Percentiles rank a stretch among this genome's conserved stretches.
Evolutionary conservation across 2,888 invertebrate genomes (phyloP).

Genomic region (Spodoptera exigua): DNA sequence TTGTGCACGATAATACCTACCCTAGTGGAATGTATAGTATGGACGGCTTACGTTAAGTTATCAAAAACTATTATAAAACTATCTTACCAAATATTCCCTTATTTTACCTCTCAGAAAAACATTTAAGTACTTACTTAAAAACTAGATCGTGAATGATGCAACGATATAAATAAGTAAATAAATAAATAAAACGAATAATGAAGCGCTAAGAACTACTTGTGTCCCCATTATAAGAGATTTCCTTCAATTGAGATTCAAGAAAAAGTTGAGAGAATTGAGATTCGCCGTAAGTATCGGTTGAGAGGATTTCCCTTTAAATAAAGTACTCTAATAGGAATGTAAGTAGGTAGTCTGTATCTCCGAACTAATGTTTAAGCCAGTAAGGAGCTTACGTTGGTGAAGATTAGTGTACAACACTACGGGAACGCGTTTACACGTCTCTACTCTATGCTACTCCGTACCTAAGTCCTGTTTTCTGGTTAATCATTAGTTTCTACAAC

Average conservation of each 20-base stretch:
- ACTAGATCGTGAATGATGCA: slow-evolving; percentile 37
- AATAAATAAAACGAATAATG: no score
- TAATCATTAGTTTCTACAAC: not conserved
- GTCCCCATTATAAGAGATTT: no score
- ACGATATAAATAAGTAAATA: no score
- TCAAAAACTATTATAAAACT: not conserved
- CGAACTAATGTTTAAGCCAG: not conserved
- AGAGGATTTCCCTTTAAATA: slow-evolving; percentile 7
- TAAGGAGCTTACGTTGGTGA: slow-evolving; percentile 21
- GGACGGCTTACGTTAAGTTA: slow-evolving; percentile 65
- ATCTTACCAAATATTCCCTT: not conserved
- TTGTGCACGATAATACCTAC: slow-evolving; percentile 21
- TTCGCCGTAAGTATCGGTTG: not conserved
- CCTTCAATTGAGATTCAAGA: slow-evolving; percentile 11
- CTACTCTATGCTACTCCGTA: not conserved
- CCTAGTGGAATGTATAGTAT: slow-evolving; percentile 81
- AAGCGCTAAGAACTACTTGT: no score
- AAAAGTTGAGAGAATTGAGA: not conserved
- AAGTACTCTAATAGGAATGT: slow-evolving; percentile 1
- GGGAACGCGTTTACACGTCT: not conserved
- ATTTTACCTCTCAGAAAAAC: slow-evolving; percentile 8
- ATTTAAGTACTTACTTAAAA: slow-evolving; percentile 35
- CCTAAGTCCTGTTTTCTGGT: not conserved
- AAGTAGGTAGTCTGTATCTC: slow-evolving; percentile 17
- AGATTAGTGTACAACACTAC: slow-evolving; percentile 9